A percentile compares a stretch with the other conserved stretches of the same genome.
Conservation (phyloP, 2,888 invertebrate species). For the Ametastegia equiseti region DNA sequence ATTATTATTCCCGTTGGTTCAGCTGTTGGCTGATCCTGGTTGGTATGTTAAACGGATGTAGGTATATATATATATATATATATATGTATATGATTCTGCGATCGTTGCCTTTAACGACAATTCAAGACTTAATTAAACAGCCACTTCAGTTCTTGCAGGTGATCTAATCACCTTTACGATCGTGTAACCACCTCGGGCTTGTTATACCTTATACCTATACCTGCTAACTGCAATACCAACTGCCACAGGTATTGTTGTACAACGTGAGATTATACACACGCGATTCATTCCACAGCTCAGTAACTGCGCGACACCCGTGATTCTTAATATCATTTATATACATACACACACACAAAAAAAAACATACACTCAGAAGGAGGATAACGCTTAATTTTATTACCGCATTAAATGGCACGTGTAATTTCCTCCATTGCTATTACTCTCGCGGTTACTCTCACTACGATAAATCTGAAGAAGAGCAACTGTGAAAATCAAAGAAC, state of each 20-base stretch:
- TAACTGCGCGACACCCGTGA: neutral
- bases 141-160: neutral
- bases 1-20: no score
- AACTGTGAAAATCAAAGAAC: no score
- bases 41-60: no score
- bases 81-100: neutral
- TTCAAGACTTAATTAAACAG: neutral
- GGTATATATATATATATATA: neutral
- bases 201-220: neutral
- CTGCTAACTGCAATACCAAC: neutral
- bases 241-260: neutral
- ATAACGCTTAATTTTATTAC: conserved; percentile 5
- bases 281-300: neutral
- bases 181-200: neutral
- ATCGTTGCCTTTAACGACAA: neutral
- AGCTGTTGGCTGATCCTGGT: no score
- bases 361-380: no score
- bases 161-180: neutral
- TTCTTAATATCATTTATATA: neutral
- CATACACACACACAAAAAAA: neutral
- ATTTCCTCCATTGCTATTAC: neutral
- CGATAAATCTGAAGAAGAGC: no score
- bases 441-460: neutral
- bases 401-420: neutral
- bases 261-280: conserved; percentile 5